Evolutionary conservation across 2,113 vertebrate species (phyloP).

Genomic region (Ceyx melanurus): DNA sequence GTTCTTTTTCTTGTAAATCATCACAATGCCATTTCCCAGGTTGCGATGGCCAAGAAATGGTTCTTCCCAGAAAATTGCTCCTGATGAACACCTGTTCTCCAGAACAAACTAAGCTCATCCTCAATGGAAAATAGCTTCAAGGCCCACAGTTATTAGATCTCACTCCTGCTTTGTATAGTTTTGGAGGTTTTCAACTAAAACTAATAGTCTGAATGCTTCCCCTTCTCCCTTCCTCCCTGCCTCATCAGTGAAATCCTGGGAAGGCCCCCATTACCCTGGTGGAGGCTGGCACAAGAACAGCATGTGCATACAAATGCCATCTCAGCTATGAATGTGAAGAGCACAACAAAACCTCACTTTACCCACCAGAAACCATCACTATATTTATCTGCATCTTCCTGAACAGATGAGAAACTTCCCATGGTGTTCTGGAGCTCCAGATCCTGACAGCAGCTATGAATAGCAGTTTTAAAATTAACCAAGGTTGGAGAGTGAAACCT

Average conservation of each 20-base stretch:
- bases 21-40: background rate
- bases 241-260: background rate
- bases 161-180: background rate
- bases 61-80: background rate
- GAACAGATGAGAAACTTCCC: conserved; percentile 51
- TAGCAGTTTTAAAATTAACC: conserved; percentile 40
- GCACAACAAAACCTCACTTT: conserved; percentile 18
- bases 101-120: background rate
- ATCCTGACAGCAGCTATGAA: conserved; percentile 43
- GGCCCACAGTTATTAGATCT: background rate
- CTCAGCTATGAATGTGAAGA: conserved; percentile 12
- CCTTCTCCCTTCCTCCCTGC: background rate
- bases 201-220: background rate
- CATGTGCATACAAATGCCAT: background rate
- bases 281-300: conserved; percentile 14
- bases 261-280: background rate
- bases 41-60: background rate
- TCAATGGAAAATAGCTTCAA: background rate
- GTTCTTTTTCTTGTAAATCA: background rate
- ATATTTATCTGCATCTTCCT: conserved; percentile 45
- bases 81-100: background rate
- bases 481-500: background rate
- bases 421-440: conserved; percentile 45
- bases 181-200: background rate
- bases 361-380: conserved; percentile 18